These are phyloP conservation scores for Chelmon rostratus DNA, from an alignment of 2,797 vertebrate species.

Conservation along the genomic window DNA sequence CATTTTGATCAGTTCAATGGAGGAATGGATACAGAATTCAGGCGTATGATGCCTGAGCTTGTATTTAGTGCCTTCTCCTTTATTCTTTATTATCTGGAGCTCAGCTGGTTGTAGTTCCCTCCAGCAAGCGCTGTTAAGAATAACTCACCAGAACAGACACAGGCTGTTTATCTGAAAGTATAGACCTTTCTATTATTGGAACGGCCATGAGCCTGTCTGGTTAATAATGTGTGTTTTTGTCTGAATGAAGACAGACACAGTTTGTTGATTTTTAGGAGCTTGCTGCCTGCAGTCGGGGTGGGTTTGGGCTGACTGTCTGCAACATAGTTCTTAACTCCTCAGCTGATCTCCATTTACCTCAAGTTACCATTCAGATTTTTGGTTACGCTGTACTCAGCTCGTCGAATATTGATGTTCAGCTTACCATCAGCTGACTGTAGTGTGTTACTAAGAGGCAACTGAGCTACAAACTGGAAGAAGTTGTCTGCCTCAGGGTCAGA, in stretches of 20 bases:
- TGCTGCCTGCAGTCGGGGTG: neutral
- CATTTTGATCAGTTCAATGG: neutral
- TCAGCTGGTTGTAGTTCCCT: slow-evolving; percentile 40
- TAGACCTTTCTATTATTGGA: slow-evolving; percentile 34
- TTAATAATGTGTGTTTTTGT: slow-evolving; percentile 45
- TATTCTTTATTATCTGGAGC: slow-evolving; percentile 16
- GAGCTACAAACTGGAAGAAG: neutral
- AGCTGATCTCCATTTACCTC: slow-evolving; percentile 6
- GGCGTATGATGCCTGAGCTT: neutral
- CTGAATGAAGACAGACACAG: slow-evolving; percentile 16
- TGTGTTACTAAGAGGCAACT: neutral
- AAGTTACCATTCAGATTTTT: slow-evolving; percentile 7
- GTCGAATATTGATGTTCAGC: neutral
- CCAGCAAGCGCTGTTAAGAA: slow-evolving; percentile 31
- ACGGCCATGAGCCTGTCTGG: slow-evolving; percentile 22
- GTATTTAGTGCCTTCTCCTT: neutral
- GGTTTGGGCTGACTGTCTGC: slow-evolving; percentile 11
- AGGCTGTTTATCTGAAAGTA: slow-evolving; percentile 9
- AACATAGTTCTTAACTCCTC: slow-evolving; percentile 1
- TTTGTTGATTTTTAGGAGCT: slow-evolving; percentile 37
- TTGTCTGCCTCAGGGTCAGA: neutral
- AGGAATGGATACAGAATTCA: neutral
- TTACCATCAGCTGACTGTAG: neutral
- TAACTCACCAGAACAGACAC: slow-evolving; percentile 28
- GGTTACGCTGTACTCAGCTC: neutral